Evolutionary conservation across 2,113 vertebrate species (phyloP).

Genomic region (Fregata magnificens): DNA sequence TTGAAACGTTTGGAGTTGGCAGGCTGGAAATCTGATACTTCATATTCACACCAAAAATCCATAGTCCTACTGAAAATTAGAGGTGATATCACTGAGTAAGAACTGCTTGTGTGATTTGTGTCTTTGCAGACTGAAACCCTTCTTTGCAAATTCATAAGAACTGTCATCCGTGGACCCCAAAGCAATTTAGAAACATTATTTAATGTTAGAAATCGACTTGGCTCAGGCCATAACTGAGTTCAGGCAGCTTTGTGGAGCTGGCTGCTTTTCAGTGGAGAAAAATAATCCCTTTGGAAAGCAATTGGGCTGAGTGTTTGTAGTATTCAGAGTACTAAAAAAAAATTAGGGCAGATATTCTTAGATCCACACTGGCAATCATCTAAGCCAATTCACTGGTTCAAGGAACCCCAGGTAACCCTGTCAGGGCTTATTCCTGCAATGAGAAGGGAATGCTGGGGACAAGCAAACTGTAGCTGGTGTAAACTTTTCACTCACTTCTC

Average conservation of each 20-base stretch:
- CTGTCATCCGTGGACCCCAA: background rate
- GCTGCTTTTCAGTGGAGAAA: conserved; percentile 33
- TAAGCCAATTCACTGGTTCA: conserved; percentile 18
- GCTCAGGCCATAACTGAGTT: background rate
- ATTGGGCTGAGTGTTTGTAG: conserved; percentile 27
- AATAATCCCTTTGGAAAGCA: conserved; percentile 59
- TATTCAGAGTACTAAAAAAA: conserved; percentile 39
- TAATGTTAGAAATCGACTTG: conserved; percentile 45
- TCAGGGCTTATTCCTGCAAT: background rate
- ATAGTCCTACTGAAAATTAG: background rate
- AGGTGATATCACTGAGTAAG: background rate
- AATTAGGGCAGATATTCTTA: conserved; percentile 50
- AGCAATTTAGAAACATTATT: conserved; percentile 37
- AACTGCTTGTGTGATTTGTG: background rate
- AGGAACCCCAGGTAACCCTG: background rate
- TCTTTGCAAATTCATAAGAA: background rate
- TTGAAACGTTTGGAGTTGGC: background rate
- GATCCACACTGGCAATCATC: background rate
- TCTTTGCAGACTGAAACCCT: conserved; percentile 1
- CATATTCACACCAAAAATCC: background rate
- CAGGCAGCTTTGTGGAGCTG: conserved; percentile 35
- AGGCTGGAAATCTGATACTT: background rate
- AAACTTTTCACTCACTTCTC: background rate
- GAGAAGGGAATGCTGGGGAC: background rate
- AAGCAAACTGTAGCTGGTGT: background rate